phyloP scores from a whole-genome alignment of 2,797 vertebrate species.

The Clangula hyemalis region DNA sequence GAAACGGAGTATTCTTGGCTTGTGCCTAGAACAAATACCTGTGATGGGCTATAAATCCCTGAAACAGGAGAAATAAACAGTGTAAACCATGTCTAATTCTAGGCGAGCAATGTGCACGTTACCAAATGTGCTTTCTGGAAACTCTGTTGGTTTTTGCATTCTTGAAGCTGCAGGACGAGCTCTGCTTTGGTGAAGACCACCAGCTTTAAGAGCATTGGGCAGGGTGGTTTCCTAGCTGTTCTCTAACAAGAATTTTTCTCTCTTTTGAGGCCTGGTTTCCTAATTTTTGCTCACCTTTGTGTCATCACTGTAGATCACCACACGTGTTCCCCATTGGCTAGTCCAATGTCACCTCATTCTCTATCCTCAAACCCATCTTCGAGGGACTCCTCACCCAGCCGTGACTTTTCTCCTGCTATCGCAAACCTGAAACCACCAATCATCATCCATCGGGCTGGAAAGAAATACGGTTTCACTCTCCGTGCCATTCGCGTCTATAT shows the following conservation, averaged over 20 bases:
- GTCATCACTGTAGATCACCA: slow-evolving; percentile 88
- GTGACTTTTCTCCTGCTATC: slow-evolving; percentile 91
- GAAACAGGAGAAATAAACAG: not conserved
- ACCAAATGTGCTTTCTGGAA: not conserved
- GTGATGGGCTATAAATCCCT: not conserved
- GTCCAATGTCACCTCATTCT: slow-evolving; percentile 97
- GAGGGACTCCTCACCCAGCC: slow-evolving; percentile 95
- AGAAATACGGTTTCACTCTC: slow-evolving; percentile 98
- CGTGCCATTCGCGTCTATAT: slow-evolving; percentile 96
- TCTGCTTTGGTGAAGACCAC: not conserved
- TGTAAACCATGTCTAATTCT: not conserved
- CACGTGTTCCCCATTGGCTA: slow-evolving; percentile 92
- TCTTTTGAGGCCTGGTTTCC: slow-evolving; percentile 44
- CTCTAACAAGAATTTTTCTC: slow-evolving; percentile 55
- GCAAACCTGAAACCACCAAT: slow-evolving; percentile 87
- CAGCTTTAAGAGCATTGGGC: not conserved
- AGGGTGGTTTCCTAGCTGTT: not conserved
- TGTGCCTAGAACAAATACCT: not conserved
- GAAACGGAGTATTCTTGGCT: not conserved
- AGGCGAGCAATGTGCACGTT: not conserved
- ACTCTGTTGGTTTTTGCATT: not conserved
- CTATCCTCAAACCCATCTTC: slow-evolving; percentile 97
- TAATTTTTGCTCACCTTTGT: slow-evolving; percentile 69
- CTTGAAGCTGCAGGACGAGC: slow-evolving; percentile 26
- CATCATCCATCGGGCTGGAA: slow-evolving; percentile 91